Base-by-base conservation (phyloP, 1,140 invertebrate genomes). In the Gryllus bimaculatus region DNA sequence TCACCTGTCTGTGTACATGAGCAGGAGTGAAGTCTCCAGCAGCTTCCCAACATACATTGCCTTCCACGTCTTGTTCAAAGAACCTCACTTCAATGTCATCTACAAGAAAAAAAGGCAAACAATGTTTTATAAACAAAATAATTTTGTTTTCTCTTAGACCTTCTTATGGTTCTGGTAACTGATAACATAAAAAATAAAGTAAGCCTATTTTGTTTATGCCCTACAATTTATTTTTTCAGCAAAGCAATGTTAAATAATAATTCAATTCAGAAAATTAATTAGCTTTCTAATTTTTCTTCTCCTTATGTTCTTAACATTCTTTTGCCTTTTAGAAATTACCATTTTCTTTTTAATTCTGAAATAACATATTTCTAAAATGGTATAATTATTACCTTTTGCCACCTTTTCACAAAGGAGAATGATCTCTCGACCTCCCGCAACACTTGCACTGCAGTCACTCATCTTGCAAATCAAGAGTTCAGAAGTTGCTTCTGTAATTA, bases 321-420 rank as follows among this genome's bases (percentile, higher is more conserved):
- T 66, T 66, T 66, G 54, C 18, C 18, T 13, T 66, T 66, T 66
- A 66, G 10, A 13, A 66, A 66, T 66, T 2, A 3, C 18, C 54
- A 66, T 66, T 66, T 66, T 66, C 54, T 66, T 18, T 66, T 66
- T 66, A 66, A 66, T 13, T 3, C 54, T 3, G 54, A 2, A 66
- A 66, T 66, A 3, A 66, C 54, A 66, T 10, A 66, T 75, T 21
- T 75, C 5, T 5, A 12, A 13, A 20, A 10, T 13, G 74, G 2
- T 13, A 26, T 75, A 75, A 47, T 13, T 26, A 75, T 13, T 26
- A 90, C 89, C 89, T 88, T 90, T 90, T 48, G 87, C 86, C 48
- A 91, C 88, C 84, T 90, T 90, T 82, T 91, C 90, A 85, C 89
- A 90, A 1, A 91, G 84, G 2, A 91, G 83, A 77, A 91, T 90